A percentile compares a stretch with the other conserved stretches of the same genome.
These are phyloP conservation scores for Chironomus tepperi DNA, from an alignment of 1,140 invertebrate genomes.

Conservation along the genomic window DNA sequence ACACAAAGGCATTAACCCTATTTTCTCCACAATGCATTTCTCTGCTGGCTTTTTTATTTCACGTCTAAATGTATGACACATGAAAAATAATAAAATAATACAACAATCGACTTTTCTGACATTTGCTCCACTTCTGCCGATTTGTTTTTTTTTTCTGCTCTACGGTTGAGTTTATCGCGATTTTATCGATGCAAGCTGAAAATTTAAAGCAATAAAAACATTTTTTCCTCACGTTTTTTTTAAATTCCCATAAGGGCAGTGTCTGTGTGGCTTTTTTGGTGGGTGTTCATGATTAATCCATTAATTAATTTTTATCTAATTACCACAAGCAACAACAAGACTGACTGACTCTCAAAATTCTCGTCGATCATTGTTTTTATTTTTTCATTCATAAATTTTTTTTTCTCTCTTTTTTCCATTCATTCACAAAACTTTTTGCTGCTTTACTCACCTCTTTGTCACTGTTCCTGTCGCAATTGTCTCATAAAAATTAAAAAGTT, in stretches of 20 bases:
- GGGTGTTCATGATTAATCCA: no score
- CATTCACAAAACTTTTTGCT: not conserved
- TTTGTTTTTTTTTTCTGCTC: not conserved
- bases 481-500: not conserved
- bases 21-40: no score
- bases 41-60: not conserved
- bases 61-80: not conserved
- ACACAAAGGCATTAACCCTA: no score
- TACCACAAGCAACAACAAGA: no score
- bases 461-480: no score
- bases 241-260: no score
- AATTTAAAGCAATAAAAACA: no score
- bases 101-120: slow-evolving; percentile 21
- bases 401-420: not conserved
- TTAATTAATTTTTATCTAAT: no score
- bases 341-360: not conserved
- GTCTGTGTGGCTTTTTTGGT: no score
- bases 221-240: no score
- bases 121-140: slow-evolving; percentile 22
- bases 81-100: slow-evolving; percentile 15
- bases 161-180: slow-evolving; percentile 9
- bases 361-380: not conserved
- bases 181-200: not conserved
- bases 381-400: not conserved
- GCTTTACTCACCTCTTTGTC: not conserved